Evolutionary conservation across 53 echinoderm and acorn worm species (phyloP).

Genomic region (Holothuria scabra): DNA sequence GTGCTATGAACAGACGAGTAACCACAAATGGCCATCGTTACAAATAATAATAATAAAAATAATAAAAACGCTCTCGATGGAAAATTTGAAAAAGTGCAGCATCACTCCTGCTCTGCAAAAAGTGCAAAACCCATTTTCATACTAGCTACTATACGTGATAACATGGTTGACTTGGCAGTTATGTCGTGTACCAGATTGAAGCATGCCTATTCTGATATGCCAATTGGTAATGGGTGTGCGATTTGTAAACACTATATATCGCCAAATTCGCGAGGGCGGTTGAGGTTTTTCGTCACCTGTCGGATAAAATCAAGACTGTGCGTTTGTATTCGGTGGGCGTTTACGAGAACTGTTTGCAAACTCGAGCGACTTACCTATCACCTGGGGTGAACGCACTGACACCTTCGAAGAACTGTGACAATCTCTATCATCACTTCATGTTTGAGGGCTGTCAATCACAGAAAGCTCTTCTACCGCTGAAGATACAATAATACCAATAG

Average conservation of each 20-base stretch:
- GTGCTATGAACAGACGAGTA: too few relatives aligned
- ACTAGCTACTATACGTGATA: too few relatives aligned
- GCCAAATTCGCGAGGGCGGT: constrained; percentile 21
- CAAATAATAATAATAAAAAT: too few relatives aligned
- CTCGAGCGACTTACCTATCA: constrained; percentile 19
- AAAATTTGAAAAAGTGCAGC: too few relatives aligned
- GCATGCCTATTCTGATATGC: constrained; percentile 9
- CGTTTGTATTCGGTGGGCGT: constrained; percentile 37
- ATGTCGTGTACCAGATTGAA: not conserved
- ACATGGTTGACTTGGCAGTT: too few relatives aligned
- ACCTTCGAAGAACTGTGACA: constrained; percentile 4
- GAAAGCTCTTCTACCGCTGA: not conserved
- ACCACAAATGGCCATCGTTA: too few relatives aligned
- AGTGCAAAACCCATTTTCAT: too few relatives aligned
- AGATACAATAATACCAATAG: too few relatives aligned
- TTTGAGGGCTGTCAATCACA: constrained; percentile 8
- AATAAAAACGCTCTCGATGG: too few relatives aligned
- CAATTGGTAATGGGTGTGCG: constrained; percentile 14
- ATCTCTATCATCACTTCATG: not conserved
- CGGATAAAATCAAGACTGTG: constrained; percentile 3
- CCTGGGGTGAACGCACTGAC: constrained; percentile 16
- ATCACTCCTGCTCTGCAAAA: too few relatives aligned
- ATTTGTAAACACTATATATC: constrained; percentile 29
- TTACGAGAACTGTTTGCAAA: constrained; percentile 44
- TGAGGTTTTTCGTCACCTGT: constrained; percentile 17